These are phyloP conservation scores for Scyliorhinus canicula DNA, from an alignment of 2,797 vertebrate genomes.

Conservation along the genomic window DNA sequence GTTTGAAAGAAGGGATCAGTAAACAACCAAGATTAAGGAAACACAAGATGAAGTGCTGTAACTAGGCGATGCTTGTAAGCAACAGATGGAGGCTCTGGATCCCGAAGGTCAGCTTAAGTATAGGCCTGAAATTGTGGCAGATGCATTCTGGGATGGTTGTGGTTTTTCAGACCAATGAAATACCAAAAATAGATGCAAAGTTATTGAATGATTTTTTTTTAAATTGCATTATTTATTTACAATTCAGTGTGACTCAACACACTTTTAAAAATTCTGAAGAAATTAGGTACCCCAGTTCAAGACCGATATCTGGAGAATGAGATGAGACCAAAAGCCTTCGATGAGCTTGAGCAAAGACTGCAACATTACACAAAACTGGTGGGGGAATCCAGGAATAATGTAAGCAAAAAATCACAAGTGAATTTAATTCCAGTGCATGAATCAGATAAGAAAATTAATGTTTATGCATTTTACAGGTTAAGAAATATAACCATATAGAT, in stretches of 20 bases:
- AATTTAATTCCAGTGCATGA: not conserved
- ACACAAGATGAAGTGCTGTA: not conserved
- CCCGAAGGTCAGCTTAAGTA: not conserved
- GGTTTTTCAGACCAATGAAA: not conserved
- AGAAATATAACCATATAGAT: slow-evolving; percentile 67
- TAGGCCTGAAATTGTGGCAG: not conserved
- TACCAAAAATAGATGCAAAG: not conserved
- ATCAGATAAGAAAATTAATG: not conserved
- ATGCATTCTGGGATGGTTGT: not conserved
- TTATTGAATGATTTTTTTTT: not conserved
- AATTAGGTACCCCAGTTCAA: slow-evolving; percentile 65
- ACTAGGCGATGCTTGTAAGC: not conserved
- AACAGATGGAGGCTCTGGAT: not conserved
- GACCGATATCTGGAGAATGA: slow-evolving; percentile 65
- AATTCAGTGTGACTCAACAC: not conserved
- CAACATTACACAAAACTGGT: slow-evolving; percentile 61
- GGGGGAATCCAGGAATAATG: slow-evolving; percentile 61
- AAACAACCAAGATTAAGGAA: not conserved
- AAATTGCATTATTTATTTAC: not conserved
- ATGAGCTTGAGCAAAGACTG: slow-evolving; percentile 59
- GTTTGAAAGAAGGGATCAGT: not conserved
- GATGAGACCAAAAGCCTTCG: slow-evolving; percentile 60
- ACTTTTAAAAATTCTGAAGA: slow-evolving; percentile 48
- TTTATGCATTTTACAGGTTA: slow-evolving; percentile 53
- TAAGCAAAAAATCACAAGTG: slow-evolving; percentile 44